Percentiles rank a stretch among this genome's conserved stretches.
These are phyloP conservation scores for Crax fasciolata DNA, from an alignment of 2,797 vertebrate species.

Conservation along the genomic window DNA sequence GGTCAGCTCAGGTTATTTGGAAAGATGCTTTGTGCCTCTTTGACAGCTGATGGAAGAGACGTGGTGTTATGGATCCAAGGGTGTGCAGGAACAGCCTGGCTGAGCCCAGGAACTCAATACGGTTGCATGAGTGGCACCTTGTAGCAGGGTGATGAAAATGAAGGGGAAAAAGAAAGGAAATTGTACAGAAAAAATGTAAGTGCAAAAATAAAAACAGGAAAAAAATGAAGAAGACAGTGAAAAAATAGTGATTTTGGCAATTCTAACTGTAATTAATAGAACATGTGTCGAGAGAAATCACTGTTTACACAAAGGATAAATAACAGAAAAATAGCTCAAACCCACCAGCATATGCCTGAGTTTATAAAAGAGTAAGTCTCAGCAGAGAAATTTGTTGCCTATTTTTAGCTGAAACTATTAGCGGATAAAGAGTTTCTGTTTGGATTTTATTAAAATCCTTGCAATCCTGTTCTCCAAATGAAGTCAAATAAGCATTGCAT, in stretches of 20 bases:
- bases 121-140: fast-evolving
- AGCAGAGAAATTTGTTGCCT: slow-evolving; percentile 46
- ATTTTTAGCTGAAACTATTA: slow-evolving; percentile 61
- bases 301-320: not conserved
- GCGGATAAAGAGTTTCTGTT: slow-evolving; percentile 51
- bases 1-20: not conserved
- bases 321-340: not conserved
- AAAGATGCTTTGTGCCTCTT: not conserved
- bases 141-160: not conserved
- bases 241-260: not conserved
- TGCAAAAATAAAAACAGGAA: not conserved
- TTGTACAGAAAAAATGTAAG: not conserved
- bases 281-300: not conserved
- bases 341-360: not conserved
- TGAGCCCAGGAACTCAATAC: not conserved
- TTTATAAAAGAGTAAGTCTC: slow-evolving; percentile 27
- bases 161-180: not conserved
- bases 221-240: not conserved
- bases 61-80: fast-evolving
- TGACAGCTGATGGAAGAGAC: not conserved
- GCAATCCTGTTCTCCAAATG: not conserved
- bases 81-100: not conserved
- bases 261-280: slow-evolving; percentile 8
- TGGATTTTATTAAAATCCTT: slow-evolving; percentile 37
- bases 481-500: not conserved